phyloP scores from a whole-genome alignment of 2,888 invertebrate species.

The Lutraria lutraria region DNA sequence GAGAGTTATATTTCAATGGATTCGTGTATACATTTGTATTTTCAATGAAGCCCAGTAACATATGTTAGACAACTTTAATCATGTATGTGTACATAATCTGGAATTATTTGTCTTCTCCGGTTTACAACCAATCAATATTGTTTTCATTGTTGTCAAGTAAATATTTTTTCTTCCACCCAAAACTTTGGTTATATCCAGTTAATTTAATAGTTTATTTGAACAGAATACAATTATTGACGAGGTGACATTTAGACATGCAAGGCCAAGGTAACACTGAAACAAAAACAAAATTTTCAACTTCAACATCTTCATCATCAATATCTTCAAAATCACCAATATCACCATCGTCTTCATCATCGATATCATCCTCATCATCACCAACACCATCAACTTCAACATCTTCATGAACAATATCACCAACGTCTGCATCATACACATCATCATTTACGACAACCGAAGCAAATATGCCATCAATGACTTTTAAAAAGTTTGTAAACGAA shows the following conservation, averaged over 20 bases:
- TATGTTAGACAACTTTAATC: not conserved
- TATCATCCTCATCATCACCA: not conserved
- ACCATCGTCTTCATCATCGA: not conserved
- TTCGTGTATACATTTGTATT: not conserved
- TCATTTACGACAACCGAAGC: too few relatives aligned
- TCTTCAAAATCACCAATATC: not conserved
- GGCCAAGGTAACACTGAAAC: too few relatives aligned
- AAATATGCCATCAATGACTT: too few relatives aligned
- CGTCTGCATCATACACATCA: too few relatives aligned
- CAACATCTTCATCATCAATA: not conserved
- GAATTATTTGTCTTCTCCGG: too few relatives aligned
- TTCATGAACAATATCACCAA: too few relatives aligned
- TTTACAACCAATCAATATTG: not conserved
- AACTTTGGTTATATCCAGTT: not conserved
- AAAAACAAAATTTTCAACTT: too few relatives aligned
- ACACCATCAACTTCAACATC: too few relatives aligned
- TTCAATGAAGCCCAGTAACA: constrained; percentile 1
- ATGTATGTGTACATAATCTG: not conserved
- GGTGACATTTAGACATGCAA: not conserved
- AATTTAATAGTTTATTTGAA: not conserved
- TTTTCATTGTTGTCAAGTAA: not conserved
- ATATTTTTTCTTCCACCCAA: not conserved
- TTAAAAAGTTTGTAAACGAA: too few relatives aligned
- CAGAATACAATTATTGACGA: not conserved
- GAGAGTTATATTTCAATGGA: not conserved